Base-by-base conservation (phyloP, 2,113 vertebrate species). In the Eurystomus gularis region DNA sequence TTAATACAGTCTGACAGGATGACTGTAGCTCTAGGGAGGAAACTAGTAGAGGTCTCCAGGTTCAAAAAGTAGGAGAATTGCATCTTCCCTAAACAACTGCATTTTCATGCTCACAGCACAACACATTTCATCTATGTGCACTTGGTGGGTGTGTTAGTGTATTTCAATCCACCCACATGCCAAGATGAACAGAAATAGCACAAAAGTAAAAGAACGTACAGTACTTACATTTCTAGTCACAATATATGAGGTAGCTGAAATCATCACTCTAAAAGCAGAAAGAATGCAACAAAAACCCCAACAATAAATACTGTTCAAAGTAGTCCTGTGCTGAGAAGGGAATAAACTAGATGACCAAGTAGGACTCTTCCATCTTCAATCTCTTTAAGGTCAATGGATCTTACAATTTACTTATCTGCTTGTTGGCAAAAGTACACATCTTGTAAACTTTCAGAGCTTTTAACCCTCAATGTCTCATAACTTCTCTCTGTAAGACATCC, bases 121-220 rank as follows among this genome's bases (percentile, higher is more conserved):
- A 96, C 91, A 94, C 92, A 81, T 96, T 95, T 96, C 85, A 96
- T 94, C 96, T 96, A 29, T 83, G 92, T 91, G 95, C 95, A 89
- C 91, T 70, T 66, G 89, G 97, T 97, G 97, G 95, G 96, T 86
- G 94, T 90, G 91, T 79, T 96, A 96, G 94, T 96, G 94, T 95
- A 94, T 92, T 97, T 93, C 91, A 94, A 66, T 91, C 94, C 96
- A 89, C 97, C 96, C 92, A 97, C 97, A 91, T 52, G 91, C 85
- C 93, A 94, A 95, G 87, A 62, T 93, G 92, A 94, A 91, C 91
- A 97, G 94, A 97, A 97, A 97, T 95, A 97, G 96, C 94, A 94
- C 86, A 86, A 87, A 97, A 96, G 86, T 90, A 96, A 82, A 80
- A 89, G 97, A 97, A 97, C 97, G 95, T 89, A 86, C 73, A 97